Percentiles rank a stretch among this genome's conserved stretches.
phyloP scores from a whole-genome alignment of 2,797 vertebrate genomes.

The Garrulus glandarius region DNA sequence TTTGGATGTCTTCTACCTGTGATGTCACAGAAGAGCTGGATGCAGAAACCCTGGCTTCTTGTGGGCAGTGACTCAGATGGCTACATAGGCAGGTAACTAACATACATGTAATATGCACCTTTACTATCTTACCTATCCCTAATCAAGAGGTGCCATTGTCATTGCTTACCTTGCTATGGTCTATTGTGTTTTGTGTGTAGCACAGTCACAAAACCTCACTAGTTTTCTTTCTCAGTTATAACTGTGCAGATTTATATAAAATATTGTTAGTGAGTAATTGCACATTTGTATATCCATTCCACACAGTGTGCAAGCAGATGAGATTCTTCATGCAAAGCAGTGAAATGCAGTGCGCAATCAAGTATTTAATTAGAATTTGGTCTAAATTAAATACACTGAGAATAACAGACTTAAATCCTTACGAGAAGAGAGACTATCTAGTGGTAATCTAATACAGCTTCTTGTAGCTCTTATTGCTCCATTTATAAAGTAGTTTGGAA shows the following conservation, averaged over 20 bases:
- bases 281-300: background rate
- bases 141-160: background rate
- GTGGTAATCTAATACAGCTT: constrained; percentile 8
- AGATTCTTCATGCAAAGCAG: background rate
- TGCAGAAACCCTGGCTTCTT: background rate
- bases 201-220: background rate
- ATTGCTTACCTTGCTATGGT: background rate
- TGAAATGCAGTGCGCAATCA: background rate
- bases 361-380: constrained; percentile 6
- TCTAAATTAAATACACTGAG: background rate
- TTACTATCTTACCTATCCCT: background rate
- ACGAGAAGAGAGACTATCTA: background rate
- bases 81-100: background rate
- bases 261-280: background rate
- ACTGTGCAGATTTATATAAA: background rate
- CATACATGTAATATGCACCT: background rate
- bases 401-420: constrained; percentile 8
- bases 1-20: background rate
- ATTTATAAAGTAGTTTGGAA: constrained; percentile 3
- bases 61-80: background rate
- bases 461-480: constrained; percentile 5
- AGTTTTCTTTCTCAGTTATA: background rate
- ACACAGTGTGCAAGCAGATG: background rate
- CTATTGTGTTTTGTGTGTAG: background rate
- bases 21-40: background rate